Conservation (phyloP, 2,797 vertebrate species). For the Sphenopsis melanotis region DNA sequence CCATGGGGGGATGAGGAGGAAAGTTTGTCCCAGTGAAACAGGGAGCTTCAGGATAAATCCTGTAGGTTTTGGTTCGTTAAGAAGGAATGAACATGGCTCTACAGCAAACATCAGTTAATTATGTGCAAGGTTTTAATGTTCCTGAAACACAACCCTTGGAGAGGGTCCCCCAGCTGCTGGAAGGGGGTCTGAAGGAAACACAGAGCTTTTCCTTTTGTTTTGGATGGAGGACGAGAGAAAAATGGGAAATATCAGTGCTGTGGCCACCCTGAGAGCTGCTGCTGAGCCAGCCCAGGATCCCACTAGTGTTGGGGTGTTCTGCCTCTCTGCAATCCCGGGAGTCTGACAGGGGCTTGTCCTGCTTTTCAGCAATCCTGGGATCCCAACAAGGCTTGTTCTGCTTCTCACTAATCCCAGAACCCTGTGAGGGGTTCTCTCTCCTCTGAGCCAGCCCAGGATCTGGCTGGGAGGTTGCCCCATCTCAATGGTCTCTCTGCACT, state of each 20-base stretch:
- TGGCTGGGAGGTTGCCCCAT: fast-evolving
- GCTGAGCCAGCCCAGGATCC: neutral
- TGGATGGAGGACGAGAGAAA: neutral
- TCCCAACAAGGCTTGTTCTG: neutral
- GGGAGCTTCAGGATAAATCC: neutral
- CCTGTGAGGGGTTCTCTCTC: fast-evolving
- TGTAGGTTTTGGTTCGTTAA: neutral
- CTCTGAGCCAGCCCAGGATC: neutral
- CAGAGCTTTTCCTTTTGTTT: conserved; percentile 3
- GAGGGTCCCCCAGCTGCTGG: conserved; percentile 34
- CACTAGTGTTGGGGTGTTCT: neutral
- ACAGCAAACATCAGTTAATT: conserved; percentile 30
- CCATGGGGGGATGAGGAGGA: neutral
- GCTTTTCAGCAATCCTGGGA: neutral
- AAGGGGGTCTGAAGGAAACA: neutral
- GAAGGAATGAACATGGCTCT: neutral
- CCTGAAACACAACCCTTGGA: conserved; percentile 44
- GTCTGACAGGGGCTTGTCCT: neutral
- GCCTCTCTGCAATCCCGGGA: neutral
- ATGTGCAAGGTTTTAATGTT: conserved; percentile 49
- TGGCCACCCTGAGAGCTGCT: neutral
- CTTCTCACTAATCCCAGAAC: neutral
- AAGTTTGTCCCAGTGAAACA: neutral
- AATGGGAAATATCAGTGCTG: neutral
- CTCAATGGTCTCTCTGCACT: neutral